Evolutionary conservation across 2,888 invertebrate genomes (phyloP).

Genomic region (Poecilobothrus nobilitatus): DNA sequence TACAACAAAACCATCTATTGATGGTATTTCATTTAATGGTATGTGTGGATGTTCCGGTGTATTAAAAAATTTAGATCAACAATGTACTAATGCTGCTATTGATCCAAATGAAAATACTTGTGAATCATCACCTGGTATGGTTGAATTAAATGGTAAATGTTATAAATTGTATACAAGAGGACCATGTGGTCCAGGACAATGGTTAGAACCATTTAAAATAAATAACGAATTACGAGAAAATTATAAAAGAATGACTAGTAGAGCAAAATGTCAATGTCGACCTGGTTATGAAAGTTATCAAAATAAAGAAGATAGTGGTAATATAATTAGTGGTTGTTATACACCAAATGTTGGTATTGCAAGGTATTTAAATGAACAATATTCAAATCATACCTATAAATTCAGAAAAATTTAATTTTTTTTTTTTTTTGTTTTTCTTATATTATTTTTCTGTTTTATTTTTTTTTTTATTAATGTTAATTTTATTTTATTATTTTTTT

Average conservation of each 20-base stretch:
- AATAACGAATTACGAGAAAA: slow-evolving; percentile 30
- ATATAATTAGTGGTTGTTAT: slow-evolving; percentile 47
- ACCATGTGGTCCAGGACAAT: slow-evolving; percentile 64
- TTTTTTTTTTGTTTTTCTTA: not conserved
- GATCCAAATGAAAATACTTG: slow-evolving; percentile 44
- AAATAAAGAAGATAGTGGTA: slow-evolving; percentile 25
- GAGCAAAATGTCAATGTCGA: slow-evolving; percentile 59
- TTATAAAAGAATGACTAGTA: slow-evolving; percentile 26
- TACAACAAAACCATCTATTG: slow-evolving; percentile 64
- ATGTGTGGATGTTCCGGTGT: slow-evolving; percentile 62
- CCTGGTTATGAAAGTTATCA: slow-evolving; percentile 52
- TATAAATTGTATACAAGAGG: slow-evolving; percentile 69
- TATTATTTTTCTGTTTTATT: no score
- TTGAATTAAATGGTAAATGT: slow-evolving; percentile 60
- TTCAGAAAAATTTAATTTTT: slow-evolving; percentile 22
- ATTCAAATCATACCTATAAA: slow-evolving; percentile 27
- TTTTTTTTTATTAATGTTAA: no score
- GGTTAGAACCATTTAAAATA: slow-evolving; percentile 53
- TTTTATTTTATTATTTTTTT: no score
- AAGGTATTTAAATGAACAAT: slow-evolving; percentile 53
- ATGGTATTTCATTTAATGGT: slow-evolving; percentile 75
- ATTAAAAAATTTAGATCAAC: slow-evolving; percentile 41
- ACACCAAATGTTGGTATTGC: slow-evolving; percentile 57
- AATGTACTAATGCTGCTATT: slow-evolving; percentile 32
- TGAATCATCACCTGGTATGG: slow-evolving; percentile 53